Base-by-base conservation (phyloP, 2,888 invertebrate genomes). In the Melipona beecheii region DNA sequence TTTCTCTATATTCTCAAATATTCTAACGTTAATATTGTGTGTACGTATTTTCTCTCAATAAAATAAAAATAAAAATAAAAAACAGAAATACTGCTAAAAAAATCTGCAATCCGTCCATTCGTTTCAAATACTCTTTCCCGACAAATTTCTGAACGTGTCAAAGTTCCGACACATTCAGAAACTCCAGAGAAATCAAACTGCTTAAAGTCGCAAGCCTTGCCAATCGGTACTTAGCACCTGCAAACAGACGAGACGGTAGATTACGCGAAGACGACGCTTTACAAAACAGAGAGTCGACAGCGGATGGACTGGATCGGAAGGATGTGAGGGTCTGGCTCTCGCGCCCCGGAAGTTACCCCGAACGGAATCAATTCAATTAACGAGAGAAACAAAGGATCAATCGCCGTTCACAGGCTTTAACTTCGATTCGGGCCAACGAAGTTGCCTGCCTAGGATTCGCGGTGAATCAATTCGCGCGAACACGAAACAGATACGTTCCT, bases 291-390 rank as follows among this genome's bases (percentile, higher is more conserved):
- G 60, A 21, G 27, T 62, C 49, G 27, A 62, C 11, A 27, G 49
- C 19, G 27, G n/a, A 50, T 36, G 17, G 54, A 68, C 19, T 56
- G 31, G 27, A 27, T 11, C 19, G 24, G 21, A 19, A 49, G 72
- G 52, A 62, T 54, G 31, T 60, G 62, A 49, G 72, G 58, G 68
- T 54, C 31, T 66, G 62, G 27, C 78, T 72, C 83, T 76, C 74
- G 73, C 68, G n/a, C 56, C 43, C 62, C 24, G 58, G 65, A 85
- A 81, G 81, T 85, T 81, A 52, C 70, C 70, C 58, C 68, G 64
- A 66, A 75, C 66, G 69, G 54, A 81, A 77, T 85, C 85, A 72
- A 85, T 85, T 85, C 85, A 81, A 85, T 85, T 85, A 85, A 85
- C 85, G 68, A 58, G 77, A 49, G 85, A 69, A 77, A 81, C 77